Base-by-base conservation (phyloP, 2,888 invertebrate species). In the Agrotis exclamationis region DNA sequence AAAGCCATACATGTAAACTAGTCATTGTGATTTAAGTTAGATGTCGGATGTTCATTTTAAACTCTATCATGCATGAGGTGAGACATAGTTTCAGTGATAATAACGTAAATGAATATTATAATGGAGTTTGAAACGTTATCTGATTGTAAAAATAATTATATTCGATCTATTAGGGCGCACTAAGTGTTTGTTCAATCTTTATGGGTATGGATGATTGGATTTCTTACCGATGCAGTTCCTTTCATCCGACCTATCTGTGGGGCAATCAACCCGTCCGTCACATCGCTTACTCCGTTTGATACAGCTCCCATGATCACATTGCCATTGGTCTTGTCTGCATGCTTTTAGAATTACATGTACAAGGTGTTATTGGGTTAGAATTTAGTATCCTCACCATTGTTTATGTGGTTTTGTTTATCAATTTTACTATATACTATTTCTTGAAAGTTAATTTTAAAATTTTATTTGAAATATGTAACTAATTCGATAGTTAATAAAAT, bases 281-380 rank as follows among this genome's bases (percentile, higher is more conserved):
- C 98, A 98, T 72, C 97, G 95, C 86, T 96, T 95, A 82, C 92
- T 94, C 83, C 95, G 95, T 84, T 95, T 93, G 88, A 98, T 97
- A 92, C 98, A 98, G 87, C 94, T 96, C 74, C 98, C 97, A 88
- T 97, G 96, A 88, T 97, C 97, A 93, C 99, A 99, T 91, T 97
- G 97, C 97, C 98, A 98, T 91, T 97, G 96, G 88, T 97, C 96
- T 82, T 96, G 93, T 87, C 96, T 93, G 97, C 98, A 98, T 93
- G 97, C 97, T 97, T 94, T 87, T 74, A 87, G 87, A 89, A 84
- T 85, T 45, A 75, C 54, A 84, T 70, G 68, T 71, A 79, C 57
- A 85, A 74, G 74, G 66, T 75, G 75, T 76, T 74, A 82, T 70
- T 64, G 18, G 70, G 81, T 88, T 86, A 86, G 81, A 84, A 67